These are phyloP conservation scores for Heterocephalus glaber DNA, from an alignment of 2,113 vertebrate species.

Conservation along the genomic window DNA sequence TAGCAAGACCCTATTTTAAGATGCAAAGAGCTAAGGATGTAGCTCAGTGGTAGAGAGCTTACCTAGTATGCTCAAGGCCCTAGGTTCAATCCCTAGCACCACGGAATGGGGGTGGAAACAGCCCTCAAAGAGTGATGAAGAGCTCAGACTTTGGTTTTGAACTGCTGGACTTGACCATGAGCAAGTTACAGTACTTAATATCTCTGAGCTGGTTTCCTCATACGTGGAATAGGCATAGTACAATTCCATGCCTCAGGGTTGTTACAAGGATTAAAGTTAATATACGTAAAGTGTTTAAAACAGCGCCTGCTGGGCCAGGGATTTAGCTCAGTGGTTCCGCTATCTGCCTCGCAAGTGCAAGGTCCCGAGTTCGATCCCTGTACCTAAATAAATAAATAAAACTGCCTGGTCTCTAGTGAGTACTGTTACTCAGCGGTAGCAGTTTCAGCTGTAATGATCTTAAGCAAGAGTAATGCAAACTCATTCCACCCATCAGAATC, in stretches of 20 bases:
- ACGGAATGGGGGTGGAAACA: background rate
- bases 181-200: background rate
- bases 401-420: background rate
- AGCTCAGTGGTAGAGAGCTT: background rate
- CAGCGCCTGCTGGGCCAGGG: background rate
- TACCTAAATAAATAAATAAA: too few relatives aligned
- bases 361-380: too few relatives aligned
- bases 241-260: background rate
- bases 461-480: background rate
- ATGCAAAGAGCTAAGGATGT: background rate
- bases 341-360: too few relatives aligned
- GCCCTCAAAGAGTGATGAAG: background rate
- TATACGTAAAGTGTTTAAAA: background rate
- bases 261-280: background rate
- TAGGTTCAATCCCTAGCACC: background rate
- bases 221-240: slow-evolving; percentile 1
- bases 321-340: too few relatives aligned
- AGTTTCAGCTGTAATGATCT: background rate
- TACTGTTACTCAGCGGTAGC: background rate
- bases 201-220: slow-evolving; percentile 32
- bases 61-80: background rate
- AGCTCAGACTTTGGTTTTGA: background rate
- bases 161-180: slow-evolving; percentile 8
- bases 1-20: background rate
- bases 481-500: background rate